Percentiles rank a stretch among this genome's conserved stretches.
These are phyloP conservation scores for Acrocephalus arundinaceus DNA, from an alignment of 2,113 vertebrate species.

Conservation along the genomic window DNA sequence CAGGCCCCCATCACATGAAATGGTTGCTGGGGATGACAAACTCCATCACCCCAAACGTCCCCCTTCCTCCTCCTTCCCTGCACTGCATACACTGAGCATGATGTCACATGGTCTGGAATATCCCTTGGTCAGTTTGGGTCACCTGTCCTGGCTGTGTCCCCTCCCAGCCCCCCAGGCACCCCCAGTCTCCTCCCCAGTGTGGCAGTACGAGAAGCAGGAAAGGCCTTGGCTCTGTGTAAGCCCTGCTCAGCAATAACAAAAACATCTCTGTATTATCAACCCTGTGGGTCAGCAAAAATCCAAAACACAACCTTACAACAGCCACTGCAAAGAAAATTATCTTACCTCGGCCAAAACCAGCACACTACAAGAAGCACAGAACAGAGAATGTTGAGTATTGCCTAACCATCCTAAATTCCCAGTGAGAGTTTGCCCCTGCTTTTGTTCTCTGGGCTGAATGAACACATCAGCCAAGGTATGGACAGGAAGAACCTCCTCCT, in stretches of 20 bases:
- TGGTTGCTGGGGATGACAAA: neutral
- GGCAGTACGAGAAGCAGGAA: neutral
- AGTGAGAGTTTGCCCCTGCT: neutral
- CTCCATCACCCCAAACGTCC: fast-evolving
- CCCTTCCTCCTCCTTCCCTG: neutral
- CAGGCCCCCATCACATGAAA: too few relatives aligned
- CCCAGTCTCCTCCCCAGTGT: neutral
- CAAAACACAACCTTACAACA: neutral
- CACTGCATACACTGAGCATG: fast-evolving
- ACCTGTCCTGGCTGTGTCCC: neutral
- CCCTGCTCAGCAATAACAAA: neutral
- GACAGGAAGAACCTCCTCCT: neutral
- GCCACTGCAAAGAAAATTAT: neutral
- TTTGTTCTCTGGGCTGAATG: neutral
- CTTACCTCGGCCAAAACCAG: neutral
- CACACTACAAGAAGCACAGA: neutral
- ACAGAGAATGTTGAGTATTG: neutral
- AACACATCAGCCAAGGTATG: neutral
- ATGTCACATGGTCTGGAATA: neutral
- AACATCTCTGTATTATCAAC: neutral
- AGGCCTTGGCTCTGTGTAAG: neutral
- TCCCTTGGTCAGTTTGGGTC: neutral
- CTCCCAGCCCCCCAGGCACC: fast-evolving
- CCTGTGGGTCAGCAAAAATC: neutral
- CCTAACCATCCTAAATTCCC: neutral